A percentile compares a stretch with the other conserved stretches of the same genome.
Evolutionary conservation across 2,797 vertebrate genomes (phyloP).

Genomic region (Steatocranus sp.): DNA sequence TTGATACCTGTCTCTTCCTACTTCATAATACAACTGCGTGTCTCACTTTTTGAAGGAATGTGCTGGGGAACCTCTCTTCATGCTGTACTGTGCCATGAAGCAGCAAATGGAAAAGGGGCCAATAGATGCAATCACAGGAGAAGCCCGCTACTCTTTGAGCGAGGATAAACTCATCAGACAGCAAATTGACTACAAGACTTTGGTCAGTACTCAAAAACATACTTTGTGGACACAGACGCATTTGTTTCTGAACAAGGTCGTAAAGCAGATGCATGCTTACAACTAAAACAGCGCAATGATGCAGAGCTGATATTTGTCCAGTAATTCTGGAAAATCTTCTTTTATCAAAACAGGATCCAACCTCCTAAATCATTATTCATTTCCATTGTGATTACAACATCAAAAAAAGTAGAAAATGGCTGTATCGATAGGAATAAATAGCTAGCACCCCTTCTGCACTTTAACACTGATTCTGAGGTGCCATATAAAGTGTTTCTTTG

Average conservation of each 20-base stretch:
- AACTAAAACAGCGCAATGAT: not conserved
- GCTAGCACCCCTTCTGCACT: not conserved
- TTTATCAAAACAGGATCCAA: not conserved
- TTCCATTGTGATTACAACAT: not conserved
- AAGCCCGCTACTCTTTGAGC: conserved; percentile 95
- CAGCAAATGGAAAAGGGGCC: conserved; percentile 99
- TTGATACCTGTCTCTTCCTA: not conserved
- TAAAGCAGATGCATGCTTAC: not conserved
- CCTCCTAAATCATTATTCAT: not conserved
- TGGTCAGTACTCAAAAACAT: conserved; percentile 79
- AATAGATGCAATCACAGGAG: conserved; percentile 96
- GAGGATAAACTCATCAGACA: conserved; percentile 98
- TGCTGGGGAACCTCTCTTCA: conserved; percentile 82
- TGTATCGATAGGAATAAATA: not conserved
- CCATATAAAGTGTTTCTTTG: not conserved
- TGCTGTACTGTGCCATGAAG: conserved; percentile 99
- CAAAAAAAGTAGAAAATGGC: not conserved
- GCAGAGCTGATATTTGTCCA: not conserved
- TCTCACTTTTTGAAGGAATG: conserved; percentile 40
- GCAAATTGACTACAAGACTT: conserved; percentile 98
- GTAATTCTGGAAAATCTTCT: not conserved
- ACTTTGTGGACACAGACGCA: not conserved
- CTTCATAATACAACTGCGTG: not conserved
- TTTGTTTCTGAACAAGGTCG: not conserved
- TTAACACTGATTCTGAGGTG: not conserved